Percentiles rank a stretch among this genome's conserved stretches.
phyloP scores from a whole-genome alignment of 2,888 invertebrate genomes.

The Gryllus longicercus region DNA sequence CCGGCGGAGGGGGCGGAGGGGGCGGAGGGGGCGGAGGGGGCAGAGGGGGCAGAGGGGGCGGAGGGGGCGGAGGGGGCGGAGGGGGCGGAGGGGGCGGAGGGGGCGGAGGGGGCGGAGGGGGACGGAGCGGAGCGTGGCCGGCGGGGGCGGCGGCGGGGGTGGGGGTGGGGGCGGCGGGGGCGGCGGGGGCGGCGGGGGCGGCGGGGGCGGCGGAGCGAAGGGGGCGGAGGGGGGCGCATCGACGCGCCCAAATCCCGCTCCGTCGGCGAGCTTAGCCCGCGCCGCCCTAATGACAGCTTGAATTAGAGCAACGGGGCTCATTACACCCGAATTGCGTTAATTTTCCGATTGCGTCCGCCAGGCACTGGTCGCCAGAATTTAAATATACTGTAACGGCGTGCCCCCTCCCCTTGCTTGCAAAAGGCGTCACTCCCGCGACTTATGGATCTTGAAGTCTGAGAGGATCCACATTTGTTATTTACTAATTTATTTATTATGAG shows the following conservation, averaged over 20 bases:
- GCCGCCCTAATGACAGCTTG: slow-evolving; percentile 8
- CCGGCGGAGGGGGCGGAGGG: background rate
- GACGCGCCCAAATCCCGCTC: background rate
- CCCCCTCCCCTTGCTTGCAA: too few relatives aligned
- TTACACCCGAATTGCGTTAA: background rate
- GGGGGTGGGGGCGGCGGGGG: background rate
- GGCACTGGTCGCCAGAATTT: background rate
- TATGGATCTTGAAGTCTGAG: too few relatives aligned
- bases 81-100: background rate
- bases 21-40: too few relatives aligned
- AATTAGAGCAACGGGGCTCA: background rate
- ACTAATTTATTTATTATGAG: too few relatives aligned
- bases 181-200: background rate
- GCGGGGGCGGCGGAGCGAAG: background rate
- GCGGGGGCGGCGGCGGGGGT: background rate
- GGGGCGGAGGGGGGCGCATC: background rate
- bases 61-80: too few relatives aligned
- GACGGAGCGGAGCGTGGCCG: background rate
- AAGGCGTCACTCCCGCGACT: too few relatives aligned
- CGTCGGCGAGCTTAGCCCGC: background rate
- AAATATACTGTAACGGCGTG: too few relatives aligned
- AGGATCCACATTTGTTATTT: too few relatives aligned
- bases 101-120: background rate
- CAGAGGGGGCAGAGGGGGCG: too few relatives aligned
- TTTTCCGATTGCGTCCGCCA: background rate